These are phyloP conservation scores for Drosophila infuscata DNA, from an alignment of 2,888 invertebrate genomes.

Conservation along the genomic window DNA sequence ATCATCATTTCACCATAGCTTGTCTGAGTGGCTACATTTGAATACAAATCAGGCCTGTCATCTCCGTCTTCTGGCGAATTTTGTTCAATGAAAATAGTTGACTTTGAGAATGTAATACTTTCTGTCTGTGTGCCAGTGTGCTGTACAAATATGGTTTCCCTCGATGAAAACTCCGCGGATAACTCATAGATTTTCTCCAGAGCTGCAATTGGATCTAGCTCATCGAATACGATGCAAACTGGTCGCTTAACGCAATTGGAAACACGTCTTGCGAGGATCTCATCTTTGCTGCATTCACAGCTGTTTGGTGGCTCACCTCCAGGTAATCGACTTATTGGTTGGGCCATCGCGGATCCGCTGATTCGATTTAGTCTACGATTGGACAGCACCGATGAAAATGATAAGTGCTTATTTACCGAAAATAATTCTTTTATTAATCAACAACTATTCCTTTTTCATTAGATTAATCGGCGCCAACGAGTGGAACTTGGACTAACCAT, in stretches of 20 bases:
- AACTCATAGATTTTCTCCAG: constrained; percentile 11
- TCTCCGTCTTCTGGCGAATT: neutral
- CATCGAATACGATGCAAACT: constrained; percentile 30
- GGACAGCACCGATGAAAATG: constrained; percentile 47
- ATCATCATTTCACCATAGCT: neutral
- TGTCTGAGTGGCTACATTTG: neutral
- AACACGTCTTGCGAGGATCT: neutral
- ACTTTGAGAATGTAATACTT: neutral
- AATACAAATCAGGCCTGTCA: neutral
- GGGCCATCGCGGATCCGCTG: neutral
- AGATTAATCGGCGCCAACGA: constrained; percentile 65
- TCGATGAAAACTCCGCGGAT: neutral
- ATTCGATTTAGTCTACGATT: constrained; percentile 47
- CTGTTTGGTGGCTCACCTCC: constrained; percentile 29
- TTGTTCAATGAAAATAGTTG: neutral
- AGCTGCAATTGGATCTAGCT: constrained; percentile 18
- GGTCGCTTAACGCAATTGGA: neutral
- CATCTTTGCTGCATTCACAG: constrained; percentile 17
- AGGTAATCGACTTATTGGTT: constrained; percentile 42
- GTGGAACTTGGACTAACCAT: constrained; percentile 58
- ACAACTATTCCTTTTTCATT: neutral
- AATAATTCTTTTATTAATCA: too few species aligned
- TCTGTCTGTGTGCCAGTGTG: constrained; percentile 29
- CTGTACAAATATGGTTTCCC: constrained; percentile 10
- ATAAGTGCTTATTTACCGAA: constrained; percentile 37